Evolutionary conservation across 2,113 vertebrate species (phyloP).

Genomic region (Noturus placidus): DNA sequence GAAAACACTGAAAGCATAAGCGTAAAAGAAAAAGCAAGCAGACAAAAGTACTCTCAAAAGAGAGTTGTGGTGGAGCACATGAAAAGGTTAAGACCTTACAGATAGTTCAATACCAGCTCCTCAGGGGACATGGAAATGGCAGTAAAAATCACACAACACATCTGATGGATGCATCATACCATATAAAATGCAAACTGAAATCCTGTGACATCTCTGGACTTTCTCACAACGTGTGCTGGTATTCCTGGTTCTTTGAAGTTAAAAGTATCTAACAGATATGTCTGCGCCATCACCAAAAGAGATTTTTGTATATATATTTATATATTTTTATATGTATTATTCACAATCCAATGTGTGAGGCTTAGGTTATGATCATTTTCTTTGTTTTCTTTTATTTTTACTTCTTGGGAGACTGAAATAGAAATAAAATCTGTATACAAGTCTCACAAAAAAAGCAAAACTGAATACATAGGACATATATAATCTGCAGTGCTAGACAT

Average conservation of each 20-base stretch:
- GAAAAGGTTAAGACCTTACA: background rate
- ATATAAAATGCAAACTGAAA: slow-evolving; percentile 24
- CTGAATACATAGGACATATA: background rate
- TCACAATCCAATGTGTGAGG: background rate
- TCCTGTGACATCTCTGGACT: slow-evolving; percentile 9
- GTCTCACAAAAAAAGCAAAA: background rate
- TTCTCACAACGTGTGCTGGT: background rate
- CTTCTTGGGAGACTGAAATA: background rate
- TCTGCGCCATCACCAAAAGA: background rate
- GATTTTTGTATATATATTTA: too few relatives aligned
- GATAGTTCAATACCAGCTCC: slow-evolving; percentile 11
- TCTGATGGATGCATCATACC: slow-evolving; percentile 25
- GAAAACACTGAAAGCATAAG: background rate
- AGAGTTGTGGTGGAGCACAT: background rate
- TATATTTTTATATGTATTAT: background rate
- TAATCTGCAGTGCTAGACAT: background rate
- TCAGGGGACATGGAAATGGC: slow-evolving; percentile 12
- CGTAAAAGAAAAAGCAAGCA: background rate
- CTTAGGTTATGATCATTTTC: background rate
- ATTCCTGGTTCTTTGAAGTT: slow-evolving; percentile 12
- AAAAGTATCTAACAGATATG: background rate
- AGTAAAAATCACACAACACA: slow-evolving; percentile 23
- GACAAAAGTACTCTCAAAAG: background rate
- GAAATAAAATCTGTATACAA: background rate
- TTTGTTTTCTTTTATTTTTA: background rate